phyloP scores from a whole-genome alignment of 2,888 invertebrate genomes.

The Ramazzottius varieornatus region DNA sequence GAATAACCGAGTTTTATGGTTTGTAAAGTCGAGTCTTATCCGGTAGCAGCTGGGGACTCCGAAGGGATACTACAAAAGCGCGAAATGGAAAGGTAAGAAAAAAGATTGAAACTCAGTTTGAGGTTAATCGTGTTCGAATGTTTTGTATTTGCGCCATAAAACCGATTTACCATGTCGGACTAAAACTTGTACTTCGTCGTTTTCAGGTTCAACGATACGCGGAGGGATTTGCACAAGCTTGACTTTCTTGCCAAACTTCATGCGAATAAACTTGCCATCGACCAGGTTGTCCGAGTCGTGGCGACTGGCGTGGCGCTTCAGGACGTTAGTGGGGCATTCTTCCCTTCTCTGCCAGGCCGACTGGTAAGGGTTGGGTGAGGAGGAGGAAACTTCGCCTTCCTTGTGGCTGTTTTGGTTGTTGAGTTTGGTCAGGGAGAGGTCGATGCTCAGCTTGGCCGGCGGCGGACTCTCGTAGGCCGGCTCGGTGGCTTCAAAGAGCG shows the following conservation, averaged over 20 bases:
- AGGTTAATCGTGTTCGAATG: background rate
- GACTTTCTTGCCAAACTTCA: background rate
- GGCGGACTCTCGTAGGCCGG: background rate
- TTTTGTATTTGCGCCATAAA: background rate
- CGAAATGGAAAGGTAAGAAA: no score
- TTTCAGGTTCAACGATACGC: background rate
- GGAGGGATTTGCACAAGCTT: background rate
- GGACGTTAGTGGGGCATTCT: background rate
- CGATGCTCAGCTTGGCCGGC: background rate
- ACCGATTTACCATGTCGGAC: background rate
- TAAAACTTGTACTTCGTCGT: background rate
- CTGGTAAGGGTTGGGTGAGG: background rate
- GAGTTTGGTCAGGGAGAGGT: no score
- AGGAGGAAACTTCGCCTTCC: background rate
- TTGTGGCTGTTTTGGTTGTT: no score
- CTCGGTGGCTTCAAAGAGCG: background rate
- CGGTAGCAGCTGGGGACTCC: no score
- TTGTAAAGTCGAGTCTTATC: no score
- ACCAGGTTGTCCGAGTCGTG: no score
- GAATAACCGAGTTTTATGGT: no score
- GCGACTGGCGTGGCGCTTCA: background rate
- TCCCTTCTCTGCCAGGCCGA: no score
- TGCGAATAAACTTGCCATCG: background rate
- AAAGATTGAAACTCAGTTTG: no score
- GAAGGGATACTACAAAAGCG: no score